These are phyloP conservation scores for Elegia similella DNA, from an alignment of 2,888 invertebrate genomes.

Conservation along the genomic window DNA sequence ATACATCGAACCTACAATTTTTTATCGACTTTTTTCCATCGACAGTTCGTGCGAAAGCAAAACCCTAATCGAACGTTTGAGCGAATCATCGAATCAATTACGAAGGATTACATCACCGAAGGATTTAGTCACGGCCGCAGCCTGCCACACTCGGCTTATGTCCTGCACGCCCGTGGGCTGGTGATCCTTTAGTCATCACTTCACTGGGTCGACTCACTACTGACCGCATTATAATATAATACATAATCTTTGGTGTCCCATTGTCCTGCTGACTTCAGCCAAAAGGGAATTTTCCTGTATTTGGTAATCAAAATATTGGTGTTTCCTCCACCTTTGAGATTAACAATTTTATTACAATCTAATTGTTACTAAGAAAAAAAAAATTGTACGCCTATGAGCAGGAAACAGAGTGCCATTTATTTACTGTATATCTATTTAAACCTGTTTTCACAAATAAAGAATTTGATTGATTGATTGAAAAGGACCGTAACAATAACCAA, in stretches of 20 bases:
- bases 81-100: conserved; percentile 69
- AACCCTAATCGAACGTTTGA: conserved; percentile 46
- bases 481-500: no score
- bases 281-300: no score
- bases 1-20: not conserved
- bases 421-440: no score
- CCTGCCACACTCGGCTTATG: conserved; percentile 46
- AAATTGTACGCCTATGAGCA: no score
- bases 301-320: no score
- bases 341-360: no score
- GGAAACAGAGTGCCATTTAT: no score
- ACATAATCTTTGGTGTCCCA: conserved; percentile 44
- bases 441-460: no score
- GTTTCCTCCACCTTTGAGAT: no score
- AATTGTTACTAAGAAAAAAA: no score
- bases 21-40: conserved; percentile 29
- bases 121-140: conserved; percentile 74
- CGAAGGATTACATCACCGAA: conserved; percentile 73
- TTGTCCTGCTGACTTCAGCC: conserved; percentile 3
- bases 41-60: conserved; percentile 30
- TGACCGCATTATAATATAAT: conserved; percentile 58
- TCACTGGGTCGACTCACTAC: conserved; percentile 51
- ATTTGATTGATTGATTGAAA: no score
- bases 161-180: conserved; percentile 62
- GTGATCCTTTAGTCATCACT: conserved; percentile 69